A percentile compares a stretch with the other conserved stretches of the same genome.
These are phyloP conservation scores for Microcebus murinus DNA, from an alignment of 2,113 vertebrate species.

Conservation along the genomic window DNA sequence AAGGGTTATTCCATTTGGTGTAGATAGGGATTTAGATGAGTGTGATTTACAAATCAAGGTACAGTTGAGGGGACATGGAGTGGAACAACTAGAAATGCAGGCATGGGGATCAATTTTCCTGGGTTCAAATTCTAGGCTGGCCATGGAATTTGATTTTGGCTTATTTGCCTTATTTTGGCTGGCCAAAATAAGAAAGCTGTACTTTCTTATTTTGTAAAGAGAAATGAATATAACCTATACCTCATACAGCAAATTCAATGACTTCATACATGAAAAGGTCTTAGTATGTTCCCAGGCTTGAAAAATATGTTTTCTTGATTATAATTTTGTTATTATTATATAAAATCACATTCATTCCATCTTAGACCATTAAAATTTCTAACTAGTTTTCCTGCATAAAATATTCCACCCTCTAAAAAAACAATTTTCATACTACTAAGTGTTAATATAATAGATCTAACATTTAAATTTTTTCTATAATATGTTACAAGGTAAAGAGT, in stretches of 20 bases:
- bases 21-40: not conserved
- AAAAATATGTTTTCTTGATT: not conserved
- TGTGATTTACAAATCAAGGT: not conserved
- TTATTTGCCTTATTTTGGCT: too few species aligned
- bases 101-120: not conserved
- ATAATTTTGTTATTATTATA: not conserved
- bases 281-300: not conserved
- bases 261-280: not conserved
- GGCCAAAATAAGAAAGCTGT: not conserved
- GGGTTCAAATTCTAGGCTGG: not conserved
- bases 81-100: not conserved
- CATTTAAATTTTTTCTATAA: not conserved
- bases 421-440: not conserved
- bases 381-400: not conserved
- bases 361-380: not conserved
- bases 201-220: not conserved
- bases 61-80: not conserved
- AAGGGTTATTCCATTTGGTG: not conserved
- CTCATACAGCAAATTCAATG: not conserved
- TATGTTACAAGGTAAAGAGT: not conserved
- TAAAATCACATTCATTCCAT: not conserved
- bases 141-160: too few species aligned
- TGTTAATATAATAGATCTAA: not conserved
- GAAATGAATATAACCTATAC: not conserved
- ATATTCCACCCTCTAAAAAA: not conserved